phyloP scores from a whole-genome alignment of 1,140 invertebrate genomes.

The Kradibia gibbosae region DNA sequence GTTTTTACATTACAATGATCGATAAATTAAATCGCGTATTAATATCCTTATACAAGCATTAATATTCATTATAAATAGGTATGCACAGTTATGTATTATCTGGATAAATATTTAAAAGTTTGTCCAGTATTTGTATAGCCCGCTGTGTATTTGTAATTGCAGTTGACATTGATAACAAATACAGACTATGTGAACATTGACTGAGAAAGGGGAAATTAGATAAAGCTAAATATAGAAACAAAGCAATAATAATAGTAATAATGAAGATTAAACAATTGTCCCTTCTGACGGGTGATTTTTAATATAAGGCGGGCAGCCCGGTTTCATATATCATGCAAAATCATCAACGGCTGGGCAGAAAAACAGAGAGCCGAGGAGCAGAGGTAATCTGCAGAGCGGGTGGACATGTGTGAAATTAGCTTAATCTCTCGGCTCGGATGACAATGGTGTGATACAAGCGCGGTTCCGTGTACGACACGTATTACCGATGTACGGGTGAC shows the following conservation, averaged over 20 bases:
- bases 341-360: constrained; percentile 51
- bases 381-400: constrained; percentile 57
- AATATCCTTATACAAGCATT: too few relatives aligned
- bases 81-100: too few relatives aligned
- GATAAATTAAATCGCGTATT: too few relatives aligned
- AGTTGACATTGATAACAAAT: too few relatives aligned
- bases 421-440: constrained; percentile 73
- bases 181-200: neutral
- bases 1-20: too few relatives aligned
- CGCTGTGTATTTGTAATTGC: too few relatives aligned
- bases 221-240: constrained; percentile 17
- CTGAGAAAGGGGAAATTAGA: constrained; percentile 5
- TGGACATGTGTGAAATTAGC: constrained; percentile 75
- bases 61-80: too few relatives aligned
- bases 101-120: too few relatives aligned
- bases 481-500: constrained; percentile 64
- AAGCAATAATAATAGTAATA: constrained; percentile 45
- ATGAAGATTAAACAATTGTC: constrained; percentile 41
- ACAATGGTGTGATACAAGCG: constrained; percentile 71
- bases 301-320: neutral
- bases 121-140: too few relatives aligned
- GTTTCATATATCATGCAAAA: constrained; percentile 59
- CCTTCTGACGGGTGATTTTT: constrained; percentile 27
- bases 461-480: constrained; percentile 66
- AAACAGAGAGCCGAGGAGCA: constrained; percentile 30